Percentiles rank a stretch among this genome's conserved stretches.
phyloP scores from a whole-genome alignment of 1,140 invertebrate genomes.

The Cyrtorhinus lividipennis region DNA sequence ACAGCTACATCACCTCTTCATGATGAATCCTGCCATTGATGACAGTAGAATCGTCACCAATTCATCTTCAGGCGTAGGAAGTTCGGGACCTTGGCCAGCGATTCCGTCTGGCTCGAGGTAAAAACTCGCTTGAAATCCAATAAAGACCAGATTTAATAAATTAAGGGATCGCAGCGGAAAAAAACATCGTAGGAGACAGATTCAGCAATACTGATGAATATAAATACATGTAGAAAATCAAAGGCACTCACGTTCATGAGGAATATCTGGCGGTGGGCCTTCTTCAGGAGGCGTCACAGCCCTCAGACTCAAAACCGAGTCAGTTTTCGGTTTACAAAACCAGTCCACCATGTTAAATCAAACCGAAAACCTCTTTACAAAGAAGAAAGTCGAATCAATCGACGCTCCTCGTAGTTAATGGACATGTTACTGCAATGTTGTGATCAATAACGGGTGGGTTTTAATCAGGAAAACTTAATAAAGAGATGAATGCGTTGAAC shows the following conservation, averaged over 20 bases:
- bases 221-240: too few relatives aligned
- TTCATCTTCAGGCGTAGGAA: not conserved
- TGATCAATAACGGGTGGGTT: too few relatives aligned
- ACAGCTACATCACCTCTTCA: not conserved
- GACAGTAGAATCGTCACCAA: not conserved
- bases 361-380: too few relatives aligned
- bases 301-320: not conserved
- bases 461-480: too few relatives aligned
- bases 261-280: not conserved
- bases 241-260: not conserved
- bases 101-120: not conserved
- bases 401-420: too few relatives aligned
- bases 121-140: not conserved
- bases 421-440: too few relatives aligned
- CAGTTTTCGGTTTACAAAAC: slow-evolving; percentile 1
- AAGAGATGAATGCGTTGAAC: too few relatives aligned
- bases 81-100: not conserved
- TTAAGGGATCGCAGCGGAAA: not conserved
- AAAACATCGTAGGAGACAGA: not conserved
- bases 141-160: not conserved
- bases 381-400: too few relatives aligned
- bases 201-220: not conserved
- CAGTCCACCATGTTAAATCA: not conserved
- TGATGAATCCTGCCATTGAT: not conserved
- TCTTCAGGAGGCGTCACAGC: not conserved